These are phyloP conservation scores for Hypotaenidia philippensis DNA, from an alignment of 2,797 vertebrate genomes.

Conservation along the genomic window DNA sequence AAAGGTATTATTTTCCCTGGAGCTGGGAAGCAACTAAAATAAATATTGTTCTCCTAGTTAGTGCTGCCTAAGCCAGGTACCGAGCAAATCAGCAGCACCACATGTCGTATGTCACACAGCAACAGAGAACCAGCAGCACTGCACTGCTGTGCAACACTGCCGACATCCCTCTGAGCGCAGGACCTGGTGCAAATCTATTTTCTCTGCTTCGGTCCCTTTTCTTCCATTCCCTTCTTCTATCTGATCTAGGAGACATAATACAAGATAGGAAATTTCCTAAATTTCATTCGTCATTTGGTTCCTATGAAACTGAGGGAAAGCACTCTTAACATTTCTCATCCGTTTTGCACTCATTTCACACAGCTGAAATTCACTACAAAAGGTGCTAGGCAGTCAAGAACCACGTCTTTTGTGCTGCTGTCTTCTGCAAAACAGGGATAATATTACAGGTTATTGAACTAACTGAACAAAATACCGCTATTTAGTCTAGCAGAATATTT, in stretches of 20 bases:
- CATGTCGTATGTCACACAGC: background rate
- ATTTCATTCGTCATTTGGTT: background rate
- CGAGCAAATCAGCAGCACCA: background rate
- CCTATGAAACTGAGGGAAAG: background rate
- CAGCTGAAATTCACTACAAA: constrained; percentile 38
- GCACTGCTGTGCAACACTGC: rapidly evolving
- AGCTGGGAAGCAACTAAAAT: background rate
- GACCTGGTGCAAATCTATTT: background rate
- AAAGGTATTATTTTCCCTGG: background rate
- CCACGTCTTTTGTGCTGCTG: constrained; percentile 33
- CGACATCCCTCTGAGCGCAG: rapidly evolving
- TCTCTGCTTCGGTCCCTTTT: background rate
- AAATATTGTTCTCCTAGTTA: background rate
- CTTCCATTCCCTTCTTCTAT: background rate
- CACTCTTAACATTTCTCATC: background rate
- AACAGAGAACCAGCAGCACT: background rate
- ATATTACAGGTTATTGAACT: constrained; percentile 28
- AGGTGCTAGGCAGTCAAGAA: constrained; percentile 23
- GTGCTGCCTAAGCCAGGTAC: background rate
- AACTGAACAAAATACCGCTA: constrained; percentile 34
- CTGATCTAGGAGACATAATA: background rate
- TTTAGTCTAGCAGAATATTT: constrained; percentile 27
- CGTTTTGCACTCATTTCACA: constrained; percentile 35
- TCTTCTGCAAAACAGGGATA: constrained; percentile 43
- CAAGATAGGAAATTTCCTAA: background rate